Conservation (phyloP, 2,888 invertebrate species). For the Epinotia ramella region DNA sequence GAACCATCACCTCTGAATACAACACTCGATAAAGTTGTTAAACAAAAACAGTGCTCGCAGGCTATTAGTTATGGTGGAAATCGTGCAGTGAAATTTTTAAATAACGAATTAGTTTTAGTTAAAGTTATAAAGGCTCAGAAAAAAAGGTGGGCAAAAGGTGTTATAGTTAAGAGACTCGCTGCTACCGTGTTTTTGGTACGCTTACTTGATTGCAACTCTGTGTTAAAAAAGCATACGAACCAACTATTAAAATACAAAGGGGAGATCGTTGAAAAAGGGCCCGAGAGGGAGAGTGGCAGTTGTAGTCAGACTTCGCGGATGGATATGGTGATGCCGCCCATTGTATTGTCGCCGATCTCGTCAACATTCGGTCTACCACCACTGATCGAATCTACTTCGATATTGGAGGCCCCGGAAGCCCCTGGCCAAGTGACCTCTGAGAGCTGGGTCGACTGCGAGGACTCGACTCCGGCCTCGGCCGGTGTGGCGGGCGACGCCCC, state of each 20-base stretch:
- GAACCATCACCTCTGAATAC: neutral
- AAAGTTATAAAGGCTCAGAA: neutral
- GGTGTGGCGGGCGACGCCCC: no score
- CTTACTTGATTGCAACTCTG: neutral
- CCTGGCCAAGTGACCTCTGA: neutral
- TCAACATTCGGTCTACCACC: neutral
- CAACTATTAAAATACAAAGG: constrained; percentile 9
- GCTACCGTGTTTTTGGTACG: neutral
- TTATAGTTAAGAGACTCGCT: neutral
- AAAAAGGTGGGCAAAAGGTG: neutral
- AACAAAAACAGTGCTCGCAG: constrained; percentile 8
- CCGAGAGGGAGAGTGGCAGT: neutral
- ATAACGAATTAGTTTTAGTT: neutral
- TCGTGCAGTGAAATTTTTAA: neutral
- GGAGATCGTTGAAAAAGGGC: neutral
- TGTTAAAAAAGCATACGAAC: constrained; percentile 7
- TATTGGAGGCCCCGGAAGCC: neutral
- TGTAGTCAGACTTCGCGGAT: neutral
- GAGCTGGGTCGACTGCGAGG: neutral
- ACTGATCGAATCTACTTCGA: neutral
- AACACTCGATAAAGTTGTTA: constrained; percentile 13
- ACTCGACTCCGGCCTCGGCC: no score
- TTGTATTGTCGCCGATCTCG: neutral
- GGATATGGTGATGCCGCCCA: neutral
- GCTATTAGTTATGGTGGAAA: constrained; percentile 1